A percentile compares a stretch with the other conserved stretches of the same genome.
Conservation (phyloP, 2,113 vertebrate genomes). For the Caretta caretta region DNA sequence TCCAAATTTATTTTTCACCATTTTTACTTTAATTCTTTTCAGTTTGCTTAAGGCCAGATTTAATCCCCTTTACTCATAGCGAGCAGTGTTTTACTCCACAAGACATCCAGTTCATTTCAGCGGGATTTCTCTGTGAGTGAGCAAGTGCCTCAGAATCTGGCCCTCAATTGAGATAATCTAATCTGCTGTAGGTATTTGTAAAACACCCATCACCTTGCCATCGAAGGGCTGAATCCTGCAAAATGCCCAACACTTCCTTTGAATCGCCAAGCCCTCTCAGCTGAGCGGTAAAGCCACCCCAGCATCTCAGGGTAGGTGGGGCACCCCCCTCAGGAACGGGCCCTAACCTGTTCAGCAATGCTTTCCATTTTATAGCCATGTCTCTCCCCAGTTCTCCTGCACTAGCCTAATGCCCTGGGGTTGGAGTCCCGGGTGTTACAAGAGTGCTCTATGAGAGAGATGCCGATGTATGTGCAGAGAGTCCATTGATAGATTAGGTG, state of each 20-base stretch:
- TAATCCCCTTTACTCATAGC: neutral
- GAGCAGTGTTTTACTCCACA: constrained; percentile 40
- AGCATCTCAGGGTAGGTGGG: neutral
- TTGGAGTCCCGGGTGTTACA: neutral
- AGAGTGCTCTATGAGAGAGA: neutral
- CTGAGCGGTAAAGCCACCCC: neutral
- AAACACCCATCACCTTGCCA: fast-evolving
- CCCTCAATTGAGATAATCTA: neutral
- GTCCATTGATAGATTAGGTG: neutral
- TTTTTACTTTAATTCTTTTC: constrained; percentile 41
- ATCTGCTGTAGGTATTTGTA: neutral
- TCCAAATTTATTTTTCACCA: neutral
- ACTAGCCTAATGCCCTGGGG: neutral
- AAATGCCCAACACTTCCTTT: neutral
- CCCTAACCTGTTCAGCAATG: neutral
- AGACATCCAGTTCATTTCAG: constrained; percentile 24
- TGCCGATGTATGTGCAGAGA: neutral
- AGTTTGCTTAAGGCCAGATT: constrained; percentile 15
- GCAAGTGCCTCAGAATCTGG: neutral
- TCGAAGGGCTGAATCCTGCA: neutral
- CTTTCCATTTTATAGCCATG: neutral
- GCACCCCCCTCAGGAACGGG: neutral
- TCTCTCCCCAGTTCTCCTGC: neutral
- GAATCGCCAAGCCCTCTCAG: neutral
- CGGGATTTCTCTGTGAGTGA: neutral